phyloP scores from a whole-genome alignment of 2,797 vertebrate species.

The Rhadinocentrus ornatus region DNA sequence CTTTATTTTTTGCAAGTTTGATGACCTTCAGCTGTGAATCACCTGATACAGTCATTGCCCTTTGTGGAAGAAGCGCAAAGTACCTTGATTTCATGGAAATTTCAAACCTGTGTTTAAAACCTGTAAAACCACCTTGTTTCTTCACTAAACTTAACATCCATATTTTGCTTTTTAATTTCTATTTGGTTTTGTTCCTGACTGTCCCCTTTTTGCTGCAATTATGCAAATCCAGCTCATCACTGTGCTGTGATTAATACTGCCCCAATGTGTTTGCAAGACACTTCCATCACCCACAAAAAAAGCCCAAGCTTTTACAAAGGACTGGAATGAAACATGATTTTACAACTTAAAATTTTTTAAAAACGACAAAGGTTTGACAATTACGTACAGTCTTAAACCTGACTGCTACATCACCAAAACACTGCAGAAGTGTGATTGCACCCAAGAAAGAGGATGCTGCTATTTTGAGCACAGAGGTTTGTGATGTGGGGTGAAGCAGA shows the following conservation, averaged over 20 bases:
- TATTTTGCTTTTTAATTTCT: conserved; percentile 5
- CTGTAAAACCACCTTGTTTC: background rate
- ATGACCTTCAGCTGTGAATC: too few relatives aligned
- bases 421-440: conserved; percentile 47
- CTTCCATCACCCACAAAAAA: background rate
- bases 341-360: too few relatives aligned
- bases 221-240: background rate
- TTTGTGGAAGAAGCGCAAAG: too few relatives aligned
- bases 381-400: background rate
- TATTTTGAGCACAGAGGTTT: conserved; percentile 74
- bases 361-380: background rate
- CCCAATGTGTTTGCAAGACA: background rate
- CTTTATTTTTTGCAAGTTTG: too few relatives aligned
- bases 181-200: conserved; percentile 16
- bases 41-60: too few relatives aligned
- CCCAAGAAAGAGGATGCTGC: conserved; percentile 49
- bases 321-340: background rate
- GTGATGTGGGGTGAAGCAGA: conserved; percentile 69
- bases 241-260: background rate
- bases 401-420: conserved; percentile 48
- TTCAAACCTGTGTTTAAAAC: background rate
- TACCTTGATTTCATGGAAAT: background rate
- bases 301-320: background rate
- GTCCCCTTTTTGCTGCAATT: background rate
- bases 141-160: conserved; percentile 2